Percentiles rank a stretch among this genome's conserved stretches.
phyloP scores from a whole-genome alignment of 2,888 invertebrate genomes.

The Sinotaia quadrata region DNA sequence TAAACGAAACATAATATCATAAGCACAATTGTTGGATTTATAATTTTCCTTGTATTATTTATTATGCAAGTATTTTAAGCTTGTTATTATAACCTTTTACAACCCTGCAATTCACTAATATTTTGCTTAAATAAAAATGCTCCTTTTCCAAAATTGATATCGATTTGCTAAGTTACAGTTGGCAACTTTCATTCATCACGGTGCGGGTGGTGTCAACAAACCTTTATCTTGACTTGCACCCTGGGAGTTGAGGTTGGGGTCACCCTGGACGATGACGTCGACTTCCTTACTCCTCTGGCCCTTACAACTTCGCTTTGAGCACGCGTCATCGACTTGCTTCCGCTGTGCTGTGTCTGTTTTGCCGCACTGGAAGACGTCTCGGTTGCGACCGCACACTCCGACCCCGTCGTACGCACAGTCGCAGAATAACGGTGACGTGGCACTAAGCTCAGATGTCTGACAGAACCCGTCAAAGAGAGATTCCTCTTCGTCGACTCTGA shows the following conservation, averaged over 20 bases:
- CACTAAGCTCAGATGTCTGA: constrained; percentile 19
- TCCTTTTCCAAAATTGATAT: no score
- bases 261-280: neutral
- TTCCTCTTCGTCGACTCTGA: constrained; percentile 40
- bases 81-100: no score
- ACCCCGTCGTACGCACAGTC: constrained; percentile 34
- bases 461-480: constrained; percentile 45
- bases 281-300: neutral
- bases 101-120: no score
- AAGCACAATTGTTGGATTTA: no score
- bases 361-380: constrained; percentile 40
- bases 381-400: constrained; percentile 29
- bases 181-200: no score
- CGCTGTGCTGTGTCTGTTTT: constrained; percentile 21
- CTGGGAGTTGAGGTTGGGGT: neutral
- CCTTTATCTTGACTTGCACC: neutral
- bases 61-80: no score
- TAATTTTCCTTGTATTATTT: no score
- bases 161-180: no score
- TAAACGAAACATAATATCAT: no score
- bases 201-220: neutral
- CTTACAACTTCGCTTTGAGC: no score
- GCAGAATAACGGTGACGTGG: constrained; percentile 33
- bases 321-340: no score
- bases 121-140: no score